A percentile compares a stretch with the other conserved stretches of the same genome.
Evolutionary conservation across 1,140 invertebrate species (phyloP).

Genomic region (Trinorchestia longiramus): DNA sequence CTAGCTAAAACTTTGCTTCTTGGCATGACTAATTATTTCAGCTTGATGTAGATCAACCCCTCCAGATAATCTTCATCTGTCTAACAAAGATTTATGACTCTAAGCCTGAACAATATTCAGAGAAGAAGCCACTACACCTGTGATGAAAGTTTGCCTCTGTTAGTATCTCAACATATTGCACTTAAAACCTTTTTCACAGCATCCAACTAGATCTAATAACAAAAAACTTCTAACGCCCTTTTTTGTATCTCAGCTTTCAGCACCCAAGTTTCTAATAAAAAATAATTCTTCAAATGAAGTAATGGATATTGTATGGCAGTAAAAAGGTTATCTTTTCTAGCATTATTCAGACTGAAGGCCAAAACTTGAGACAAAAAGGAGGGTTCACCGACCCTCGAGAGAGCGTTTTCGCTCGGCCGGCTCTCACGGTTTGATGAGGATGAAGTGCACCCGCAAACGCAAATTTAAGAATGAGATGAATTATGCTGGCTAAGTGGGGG

Average conservation of each 20-base stretch:
- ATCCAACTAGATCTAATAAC: no score
- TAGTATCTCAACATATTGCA: neutral
- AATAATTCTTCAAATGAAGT: neutral
- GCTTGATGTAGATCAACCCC: neutral
- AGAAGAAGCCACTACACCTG: neutral
- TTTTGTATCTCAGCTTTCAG: neutral
- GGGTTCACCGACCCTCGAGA: neutral
- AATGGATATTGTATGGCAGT: neutral
- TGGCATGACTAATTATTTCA: no score
- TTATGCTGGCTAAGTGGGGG: neutral
- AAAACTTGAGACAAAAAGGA: neutral
- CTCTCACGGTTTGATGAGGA: neutral
- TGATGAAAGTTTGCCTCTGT: neutral
- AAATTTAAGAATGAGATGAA: slow-evolving; percentile 26
- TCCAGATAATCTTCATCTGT: neutral
- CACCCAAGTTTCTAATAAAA: neutral
- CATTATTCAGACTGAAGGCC: neutral
- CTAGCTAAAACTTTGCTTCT: no score
- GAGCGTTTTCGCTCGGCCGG: neutral
- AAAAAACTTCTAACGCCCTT: neutral
- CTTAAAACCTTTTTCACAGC: neutral
- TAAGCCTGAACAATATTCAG: neutral
- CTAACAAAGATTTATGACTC: neutral
- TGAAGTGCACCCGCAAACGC: neutral
- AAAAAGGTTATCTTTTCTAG: neutral